Conservation (phyloP, 2,113 vertebrate species). For the Glareola pratincola region DNA sequence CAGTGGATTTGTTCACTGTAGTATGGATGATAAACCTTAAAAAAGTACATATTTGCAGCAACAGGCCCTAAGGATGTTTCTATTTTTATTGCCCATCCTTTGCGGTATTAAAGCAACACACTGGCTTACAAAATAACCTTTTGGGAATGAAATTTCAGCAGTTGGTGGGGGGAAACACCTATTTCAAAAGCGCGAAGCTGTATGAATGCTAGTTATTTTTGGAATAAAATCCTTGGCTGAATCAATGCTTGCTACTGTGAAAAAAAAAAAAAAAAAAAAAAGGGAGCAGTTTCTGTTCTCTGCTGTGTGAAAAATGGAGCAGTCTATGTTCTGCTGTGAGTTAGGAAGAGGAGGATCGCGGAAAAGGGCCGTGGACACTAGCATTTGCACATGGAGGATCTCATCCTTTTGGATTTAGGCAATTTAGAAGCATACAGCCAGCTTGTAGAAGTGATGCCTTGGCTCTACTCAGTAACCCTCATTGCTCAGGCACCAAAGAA, state of each 20-base stretch:
- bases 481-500: neutral
- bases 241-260: neutral
- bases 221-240: neutral
- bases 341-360: neutral
- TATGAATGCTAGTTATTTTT: neutral
- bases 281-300: neutral
- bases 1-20: neutral
- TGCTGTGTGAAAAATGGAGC: neutral
- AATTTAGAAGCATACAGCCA: neutral
- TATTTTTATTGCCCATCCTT: neutral
- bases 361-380: neutral
- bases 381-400: neutral
- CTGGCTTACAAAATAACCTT: neutral
- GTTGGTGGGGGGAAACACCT: neutral
- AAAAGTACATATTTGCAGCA: neutral
- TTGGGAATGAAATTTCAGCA: neutral
- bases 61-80: neutral
- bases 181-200: neutral
- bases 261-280: neutral
- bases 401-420: neutral
- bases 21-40: neutral
- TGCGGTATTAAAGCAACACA: neutral
- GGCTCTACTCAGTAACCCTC: fast-evolving
- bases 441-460: neutral
- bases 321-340: neutral